These are phyloP conservation scores for Drosophila micromelanica DNA, from an alignment of 1,140 invertebrate genomes.

Conservation along the genomic window DNA sequence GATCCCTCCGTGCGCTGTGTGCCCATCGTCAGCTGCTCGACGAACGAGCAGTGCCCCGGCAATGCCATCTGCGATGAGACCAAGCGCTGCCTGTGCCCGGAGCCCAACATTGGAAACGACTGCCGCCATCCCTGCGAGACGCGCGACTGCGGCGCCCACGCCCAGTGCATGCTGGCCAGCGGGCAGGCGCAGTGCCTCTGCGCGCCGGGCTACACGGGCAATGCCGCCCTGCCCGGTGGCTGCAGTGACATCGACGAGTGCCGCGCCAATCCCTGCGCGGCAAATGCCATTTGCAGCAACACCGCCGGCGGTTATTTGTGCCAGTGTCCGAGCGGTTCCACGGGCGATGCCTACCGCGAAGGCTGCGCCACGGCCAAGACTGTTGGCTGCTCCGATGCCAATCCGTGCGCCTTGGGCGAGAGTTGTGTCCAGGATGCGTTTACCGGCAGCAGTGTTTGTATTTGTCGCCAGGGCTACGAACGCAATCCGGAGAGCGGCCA, in stretches of 20 bases:
- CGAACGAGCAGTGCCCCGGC: slow-evolving; percentile 92
- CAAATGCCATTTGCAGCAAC: slow-evolving; percentile 94
- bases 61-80: slow-evolving; percentile 93
- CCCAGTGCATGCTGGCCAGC: slow-evolving; percentile 94
- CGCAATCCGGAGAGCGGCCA: slow-evolving; percentile 89
- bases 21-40: slow-evolving; percentile 90
- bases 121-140: slow-evolving; percentile 96
- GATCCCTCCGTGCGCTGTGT: slow-evolving; percentile 91
- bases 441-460: slow-evolving; percentile 91
- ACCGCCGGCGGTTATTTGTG: slow-evolving; percentile 93
- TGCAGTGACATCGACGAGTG: slow-evolving; percentile 96
- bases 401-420: slow-evolving; percentile 92
- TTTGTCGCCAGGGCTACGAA: slow-evolving; percentile 93
- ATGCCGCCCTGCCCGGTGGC: slow-evolving; percentile 88
- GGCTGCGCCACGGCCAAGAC: slow-evolving; percentile 89
- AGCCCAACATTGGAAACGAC: slow-evolving; percentile 95
- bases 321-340: slow-evolving; percentile 92
- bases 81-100: slow-evolving; percentile 93
- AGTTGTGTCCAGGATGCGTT: slow-evolving; percentile 92
- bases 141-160: slow-evolving; percentile 92
- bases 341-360: slow-evolving; percentile 89
- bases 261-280: slow-evolving; percentile 89
- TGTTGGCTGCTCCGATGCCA: slow-evolving; percentile 88
- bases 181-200: slow-evolving; percentile 93
- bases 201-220: slow-evolving; percentile 90